phyloP scores from a whole-genome alignment of 2,797 vertebrate species.

The Acrocephalus scirpaceus region DNA sequence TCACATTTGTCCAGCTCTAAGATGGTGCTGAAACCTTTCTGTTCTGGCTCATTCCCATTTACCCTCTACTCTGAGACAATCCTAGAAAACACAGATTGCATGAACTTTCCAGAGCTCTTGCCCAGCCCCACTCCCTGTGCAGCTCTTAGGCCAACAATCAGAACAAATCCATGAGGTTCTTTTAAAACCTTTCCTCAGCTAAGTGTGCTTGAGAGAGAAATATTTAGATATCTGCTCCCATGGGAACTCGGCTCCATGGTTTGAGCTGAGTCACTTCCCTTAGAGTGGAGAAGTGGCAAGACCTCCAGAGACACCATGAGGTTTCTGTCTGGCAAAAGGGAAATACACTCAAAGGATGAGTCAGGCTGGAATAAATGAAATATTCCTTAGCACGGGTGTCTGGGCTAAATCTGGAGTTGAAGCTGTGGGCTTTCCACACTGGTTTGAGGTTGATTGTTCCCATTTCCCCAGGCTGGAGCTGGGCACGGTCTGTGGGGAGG shows the following conservation, averaged over 20 bases:
- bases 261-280: background rate
- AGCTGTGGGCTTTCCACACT: background rate
- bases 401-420: background rate
- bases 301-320: background rate
- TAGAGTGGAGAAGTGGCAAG: background rate
- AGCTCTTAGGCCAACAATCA: background rate
- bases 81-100: background rate
- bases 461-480: background rate
- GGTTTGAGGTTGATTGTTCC: background rate
- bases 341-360: background rate
- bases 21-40: background rate
- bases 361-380: constrained; percentile 36
- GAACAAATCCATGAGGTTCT: background rate
- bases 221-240: background rate
- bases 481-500: background rate
- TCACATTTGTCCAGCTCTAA: background rate
- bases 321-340: background rate
- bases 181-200: background rate
- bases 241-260: background rate
- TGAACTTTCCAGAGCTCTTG: background rate
- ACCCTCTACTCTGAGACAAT: background rate
- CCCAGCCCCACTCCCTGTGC: background rate
- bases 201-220: background rate
- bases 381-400: background rate
- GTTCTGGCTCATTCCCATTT: background rate